Base-by-base conservation (phyloP, 2,888 invertebrate species). In the Pseudolycoriella hygida region DNA sequence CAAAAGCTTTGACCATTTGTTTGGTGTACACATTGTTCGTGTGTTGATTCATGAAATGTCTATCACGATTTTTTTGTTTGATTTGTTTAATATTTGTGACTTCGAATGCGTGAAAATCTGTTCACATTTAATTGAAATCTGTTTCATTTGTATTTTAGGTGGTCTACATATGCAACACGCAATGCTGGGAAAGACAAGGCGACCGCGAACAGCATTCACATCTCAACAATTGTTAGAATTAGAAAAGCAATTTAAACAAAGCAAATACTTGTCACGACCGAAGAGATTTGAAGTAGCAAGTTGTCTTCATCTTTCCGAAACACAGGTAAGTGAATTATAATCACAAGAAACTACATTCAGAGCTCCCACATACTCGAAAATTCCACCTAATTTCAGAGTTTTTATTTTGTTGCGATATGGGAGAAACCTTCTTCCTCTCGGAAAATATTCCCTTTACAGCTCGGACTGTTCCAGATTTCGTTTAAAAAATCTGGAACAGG, bases 251-350 rank as follows among this genome's bases (percentile, higher is more conserved):
- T 98, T 98, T 71, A 79, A 92, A 49, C 90, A 94, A 73, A 98
- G 96, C 73, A 98, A 98, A 68, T 98, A 98, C 70, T 77, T 98
- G 40, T 97, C 96, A 30, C 71, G 98, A 54, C 97, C 98, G 17
- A 96, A 97, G 67, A 73, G 98, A 57, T 98, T 96, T 64, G 97
- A 98, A 65, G 96, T 98, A 43, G 98, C 98, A 40, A 97, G 96
- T 47, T 89, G 89, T 45, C 69, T 98, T 48, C 90, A 93, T 85
- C 76, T 98, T 38, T 96, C 96, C 1, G 98, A 98, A 71, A 98
- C 97, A 5, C 94, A 96, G 82, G 94, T 93, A 61, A 64, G 61
- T 54, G 47, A 19, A 31, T 19, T 30, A 41, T 43, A n/a, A n/a
- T n/a, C n/a, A n/a, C n/a, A n/a, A 20, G 34, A 42, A n/a, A n/a